Percentiles rank a stretch among this genome's conserved stretches.
Conservation (phyloP, 2,797 vertebrate species). For the Oophaga sylvatica region DNA sequence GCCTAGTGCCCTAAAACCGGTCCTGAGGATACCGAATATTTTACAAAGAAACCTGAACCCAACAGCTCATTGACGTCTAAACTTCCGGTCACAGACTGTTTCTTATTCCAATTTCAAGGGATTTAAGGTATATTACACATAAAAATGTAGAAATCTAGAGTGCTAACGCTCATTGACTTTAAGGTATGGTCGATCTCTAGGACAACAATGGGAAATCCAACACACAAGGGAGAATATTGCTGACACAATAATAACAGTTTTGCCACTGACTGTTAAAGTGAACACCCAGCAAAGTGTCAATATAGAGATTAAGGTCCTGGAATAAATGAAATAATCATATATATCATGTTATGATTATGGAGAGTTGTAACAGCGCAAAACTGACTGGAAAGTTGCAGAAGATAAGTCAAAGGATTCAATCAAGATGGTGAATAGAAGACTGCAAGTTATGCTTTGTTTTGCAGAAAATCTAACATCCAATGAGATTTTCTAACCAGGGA, state of each 20-base stretch:
- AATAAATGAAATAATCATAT: background rate
- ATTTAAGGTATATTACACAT: background rate
- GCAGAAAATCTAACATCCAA: constrained; percentile 9
- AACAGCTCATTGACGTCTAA: background rate
- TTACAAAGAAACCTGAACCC: background rate
- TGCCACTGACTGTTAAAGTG: background rate
- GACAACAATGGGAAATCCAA: background rate
- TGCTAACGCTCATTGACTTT: background rate
- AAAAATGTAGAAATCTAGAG: background rate
- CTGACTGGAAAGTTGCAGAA: background rate
- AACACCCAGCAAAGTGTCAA: background rate
- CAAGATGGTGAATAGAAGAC: background rate
- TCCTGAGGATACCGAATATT: background rate
- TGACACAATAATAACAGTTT: background rate
- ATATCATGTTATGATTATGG: background rate
- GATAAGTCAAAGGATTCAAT: background rate
- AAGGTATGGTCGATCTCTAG: background rate
- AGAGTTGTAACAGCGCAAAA: background rate
- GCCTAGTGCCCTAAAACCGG: too few species aligned
- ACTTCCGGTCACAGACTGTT: background rate
- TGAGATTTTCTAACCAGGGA: constrained; percentile 4
- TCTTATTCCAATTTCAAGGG: background rate
- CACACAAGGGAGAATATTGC: background rate
- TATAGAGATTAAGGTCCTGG: constrained; percentile 7
- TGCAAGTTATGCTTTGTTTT: background rate